These are phyloP conservation scores for Grallaria varia DNA, from an alignment of 2,113 vertebrate genomes.

Conservation along the genomic window DNA sequence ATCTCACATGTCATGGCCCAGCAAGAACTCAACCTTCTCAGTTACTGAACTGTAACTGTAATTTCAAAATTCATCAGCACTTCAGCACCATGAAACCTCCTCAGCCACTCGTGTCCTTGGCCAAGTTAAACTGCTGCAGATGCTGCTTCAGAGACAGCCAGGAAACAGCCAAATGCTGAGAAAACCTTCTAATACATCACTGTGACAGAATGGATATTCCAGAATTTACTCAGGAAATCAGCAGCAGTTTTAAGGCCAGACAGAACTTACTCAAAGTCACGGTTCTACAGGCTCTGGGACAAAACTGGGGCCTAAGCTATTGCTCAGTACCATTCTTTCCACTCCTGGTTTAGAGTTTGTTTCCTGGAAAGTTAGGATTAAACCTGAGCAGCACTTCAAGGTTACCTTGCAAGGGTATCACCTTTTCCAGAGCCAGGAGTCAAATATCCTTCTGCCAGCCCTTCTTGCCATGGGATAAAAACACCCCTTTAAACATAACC, in stretches of 20 bases:
- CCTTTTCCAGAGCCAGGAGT: neutral
- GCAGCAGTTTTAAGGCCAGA: neutral
- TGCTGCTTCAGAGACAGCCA: neutral
- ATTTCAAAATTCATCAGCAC: neutral
- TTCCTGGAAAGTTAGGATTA: neutral
- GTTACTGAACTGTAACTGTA: neutral
- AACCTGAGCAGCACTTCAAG: neutral
- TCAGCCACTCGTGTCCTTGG: neutral
- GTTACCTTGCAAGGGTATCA: neutral
- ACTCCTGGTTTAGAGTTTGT: neutral
- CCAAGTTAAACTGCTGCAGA: neutral
- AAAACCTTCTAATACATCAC: neutral
- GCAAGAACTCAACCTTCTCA: neutral
- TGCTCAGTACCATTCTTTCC: neutral
- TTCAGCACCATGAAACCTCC: neutral
- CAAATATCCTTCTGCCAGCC: neutral
- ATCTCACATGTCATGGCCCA: neutral
- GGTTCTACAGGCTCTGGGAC: neutral
- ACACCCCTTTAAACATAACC: neutral
- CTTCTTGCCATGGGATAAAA: neutral
- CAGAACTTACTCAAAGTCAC: neutral
- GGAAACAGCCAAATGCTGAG: neutral
- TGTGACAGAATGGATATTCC: neutral
- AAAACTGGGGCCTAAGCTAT: neutral
- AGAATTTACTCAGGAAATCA: neutral